phyloP scores from a whole-genome alignment of 2,888 invertebrate species.

The Macropis europaea region DNA sequence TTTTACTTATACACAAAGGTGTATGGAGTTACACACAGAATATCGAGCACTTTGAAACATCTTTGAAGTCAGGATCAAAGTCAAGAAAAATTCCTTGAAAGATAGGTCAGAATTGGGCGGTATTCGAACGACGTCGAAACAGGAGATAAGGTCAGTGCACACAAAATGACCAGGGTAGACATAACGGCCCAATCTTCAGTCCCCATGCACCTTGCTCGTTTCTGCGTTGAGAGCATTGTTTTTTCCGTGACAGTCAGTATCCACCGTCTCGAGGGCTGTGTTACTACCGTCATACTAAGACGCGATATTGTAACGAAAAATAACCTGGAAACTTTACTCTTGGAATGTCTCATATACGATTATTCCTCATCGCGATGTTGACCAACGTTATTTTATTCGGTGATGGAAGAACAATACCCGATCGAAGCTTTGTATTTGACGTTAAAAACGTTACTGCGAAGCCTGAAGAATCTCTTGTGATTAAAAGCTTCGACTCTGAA shows the following conservation, averaged over 20 bases:
- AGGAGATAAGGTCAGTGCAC: constrained; percentile 72
- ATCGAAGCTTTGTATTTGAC: neutral
- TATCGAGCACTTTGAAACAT: too few species aligned
- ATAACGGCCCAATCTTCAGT: constrained; percentile 53
- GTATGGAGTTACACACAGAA: too few species aligned
- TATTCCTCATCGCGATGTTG: neutral
- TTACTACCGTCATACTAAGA: constrained; percentile 4
- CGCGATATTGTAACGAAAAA: constrained; percentile 3
- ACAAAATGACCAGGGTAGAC: constrained; percentile 51
- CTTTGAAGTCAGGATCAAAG: constrained; percentile 8
- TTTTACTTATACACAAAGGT: too few species aligned
- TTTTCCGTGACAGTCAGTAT: constrained; percentile 64
- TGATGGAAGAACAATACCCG: neutral
- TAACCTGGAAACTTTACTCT: neutral
- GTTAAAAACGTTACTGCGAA: neutral
- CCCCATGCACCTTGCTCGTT: constrained; percentile 59
- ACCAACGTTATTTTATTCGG: neutral
- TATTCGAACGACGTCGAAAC: constrained; percentile 66
- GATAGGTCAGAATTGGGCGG: constrained; percentile 50
- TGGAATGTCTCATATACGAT: constrained; percentile 10
- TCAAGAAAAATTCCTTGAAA: constrained; percentile 20
- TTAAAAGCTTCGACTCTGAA: neutral
- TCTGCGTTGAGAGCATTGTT: constrained; percentile 57
- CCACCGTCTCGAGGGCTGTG: constrained; percentile 49
- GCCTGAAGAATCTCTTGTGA: neutral